A percentile compares a stretch with the other conserved stretches of the same genome.
Evolutionary conservation across 2,888 invertebrate species (phyloP).

Genomic region (Nipponacmea schrenckii): DNA sequence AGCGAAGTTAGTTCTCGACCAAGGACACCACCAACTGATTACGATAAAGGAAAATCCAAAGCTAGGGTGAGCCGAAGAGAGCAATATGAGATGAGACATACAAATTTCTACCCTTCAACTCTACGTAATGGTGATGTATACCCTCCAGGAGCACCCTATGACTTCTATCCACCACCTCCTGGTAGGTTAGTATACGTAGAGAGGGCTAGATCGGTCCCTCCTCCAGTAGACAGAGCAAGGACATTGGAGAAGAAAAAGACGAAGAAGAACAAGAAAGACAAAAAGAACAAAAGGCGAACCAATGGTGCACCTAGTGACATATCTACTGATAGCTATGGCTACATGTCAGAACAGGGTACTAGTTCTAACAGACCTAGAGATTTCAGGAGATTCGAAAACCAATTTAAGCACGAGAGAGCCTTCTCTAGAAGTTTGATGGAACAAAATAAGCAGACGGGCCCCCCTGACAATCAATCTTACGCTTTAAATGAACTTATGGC

Average conservation of each 20-base stretch:
- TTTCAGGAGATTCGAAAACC: slow-evolving; percentile 51
- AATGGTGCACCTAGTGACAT: slow-evolving; percentile 34
- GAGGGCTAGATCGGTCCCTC: slow-evolving; percentile 43
- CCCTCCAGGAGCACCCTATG: slow-evolving; percentile 28
- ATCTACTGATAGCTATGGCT: slow-evolving; percentile 47
- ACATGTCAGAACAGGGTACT: slow-evolving; percentile 42
- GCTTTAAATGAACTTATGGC: slow-evolving; percentile 44
- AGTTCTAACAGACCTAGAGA: slow-evolving; percentile 42
- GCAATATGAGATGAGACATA: slow-evolving; percentile 20
- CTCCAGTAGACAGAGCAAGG: slow-evolving; percentile 30
- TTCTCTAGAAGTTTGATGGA: slow-evolving; percentile 47
- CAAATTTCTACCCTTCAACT: slow-evolving; percentile 9
- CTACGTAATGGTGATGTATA: slow-evolving; percentile 15
- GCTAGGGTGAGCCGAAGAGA: slow-evolving; percentile 29
- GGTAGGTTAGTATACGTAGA: slow-evolving; percentile 35
- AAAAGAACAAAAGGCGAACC: slow-evolving; percentile 31
- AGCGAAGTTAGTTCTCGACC: slow-evolving; percentile 42
- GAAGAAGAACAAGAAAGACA: slow-evolving; percentile 41
- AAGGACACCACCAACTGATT: slow-evolving; percentile 56
- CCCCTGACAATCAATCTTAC: slow-evolving; percentile 40
- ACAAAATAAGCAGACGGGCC: slow-evolving; percentile 38
- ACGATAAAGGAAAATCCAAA: slow-evolving; percentile 35
- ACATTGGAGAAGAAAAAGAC: slow-evolving; percentile 29
- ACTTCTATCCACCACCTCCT: slow-evolving; percentile 42
- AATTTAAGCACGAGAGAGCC: slow-evolving; percentile 54